Evolutionary conservation across 2,888 invertebrate genomes (phyloP), one percentile per base, ranked within the genome.

Genomic region (Drosophila melanocephala): DNA sequence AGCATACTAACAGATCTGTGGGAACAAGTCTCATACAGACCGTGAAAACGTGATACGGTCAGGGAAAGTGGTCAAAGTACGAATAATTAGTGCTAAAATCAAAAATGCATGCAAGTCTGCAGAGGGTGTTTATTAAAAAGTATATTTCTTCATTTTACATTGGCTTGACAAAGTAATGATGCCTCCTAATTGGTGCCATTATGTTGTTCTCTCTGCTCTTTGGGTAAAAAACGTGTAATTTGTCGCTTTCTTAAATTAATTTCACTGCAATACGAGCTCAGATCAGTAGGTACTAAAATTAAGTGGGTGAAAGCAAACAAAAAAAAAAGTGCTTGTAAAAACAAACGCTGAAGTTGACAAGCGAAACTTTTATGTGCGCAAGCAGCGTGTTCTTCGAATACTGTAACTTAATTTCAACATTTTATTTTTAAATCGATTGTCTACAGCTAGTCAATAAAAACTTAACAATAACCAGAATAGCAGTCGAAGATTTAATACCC

Each of bases 351-450:
- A 69, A 72, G 70, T 69, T 72, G 83, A 75, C 78, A 77, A 71
- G 69, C 68, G 50, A 60, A 67, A 75, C 50, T 60, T 84, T 78
- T 22, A 80, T 82, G 71, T 67, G 63, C 58, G 75, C 61, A 70
- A 85, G 68, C 75, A 75, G 60, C 64, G 69, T 51, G 72, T 75
- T 58, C 61, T 56, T 47, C 61, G 58, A 67, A 57, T 35, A 65
- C 52, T 62, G 71, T 77, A 87, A 84, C 83, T 83, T 81, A 81
- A 75, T 83, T 84, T 81, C 83, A 84, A 84, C 84, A 16, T 47
- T 77, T 83, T 74, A 72, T 79, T 87, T 86, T 86, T 83, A 16
- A 84, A 86, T 86, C 85, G 85, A 86, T 86, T 84, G 75, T 69
- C 81, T 72, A 61, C 57, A 61, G 63, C 77, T 67, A 72, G 78